Evolutionary conservation across 2,797 vertebrate species (phyloP).

Genomic region (Anguilla megastoma): DNA sequence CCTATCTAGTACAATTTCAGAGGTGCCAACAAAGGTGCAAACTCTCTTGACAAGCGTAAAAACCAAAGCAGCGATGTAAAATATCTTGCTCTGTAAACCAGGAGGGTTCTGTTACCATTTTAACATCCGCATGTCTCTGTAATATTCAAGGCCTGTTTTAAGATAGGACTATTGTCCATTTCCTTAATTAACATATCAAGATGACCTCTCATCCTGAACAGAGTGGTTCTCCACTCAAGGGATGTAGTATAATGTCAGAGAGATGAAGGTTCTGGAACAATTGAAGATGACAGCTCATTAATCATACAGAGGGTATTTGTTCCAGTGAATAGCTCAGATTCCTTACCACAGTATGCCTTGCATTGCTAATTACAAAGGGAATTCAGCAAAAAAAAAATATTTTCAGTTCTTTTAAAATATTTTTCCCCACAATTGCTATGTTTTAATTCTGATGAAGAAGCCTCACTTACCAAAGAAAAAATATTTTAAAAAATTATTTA

Average conservation of each 20-base stretch:
- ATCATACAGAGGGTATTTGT: slow-evolving; percentile 35
- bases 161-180: slow-evolving; percentile 20
- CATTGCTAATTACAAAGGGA: slow-evolving; percentile 28
- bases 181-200: slow-evolving; percentile 35
- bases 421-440: slow-evolving; percentile 17
- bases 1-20: background rate
- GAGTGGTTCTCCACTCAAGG: slow-evolving; percentile 16
- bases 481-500: background rate
- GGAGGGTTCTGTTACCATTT: background rate
- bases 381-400: slow-evolving; percentile 15
- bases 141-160: slow-evolving; percentile 8
- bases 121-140: slow-evolving; percentile 13
- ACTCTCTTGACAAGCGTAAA: background rate
- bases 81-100: background rate
- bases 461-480: background rate
- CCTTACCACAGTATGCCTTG: slow-evolving; percentile 13
- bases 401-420: slow-evolving; percentile 31
- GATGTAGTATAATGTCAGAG: slow-evolving; percentile 26
- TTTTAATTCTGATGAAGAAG: background rate
- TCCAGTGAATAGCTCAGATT: slow-evolving; percentile 35
- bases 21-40: background rate
- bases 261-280: slow-evolving; percentile 28
- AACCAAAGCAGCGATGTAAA: background rate
- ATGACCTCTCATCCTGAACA: slow-evolving; percentile 32
- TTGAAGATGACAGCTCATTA: slow-evolving; percentile 38